phyloP scores from a whole-genome alignment of 2,797 vertebrate genomes.

The Bovichtus diacanthus region DNA sequence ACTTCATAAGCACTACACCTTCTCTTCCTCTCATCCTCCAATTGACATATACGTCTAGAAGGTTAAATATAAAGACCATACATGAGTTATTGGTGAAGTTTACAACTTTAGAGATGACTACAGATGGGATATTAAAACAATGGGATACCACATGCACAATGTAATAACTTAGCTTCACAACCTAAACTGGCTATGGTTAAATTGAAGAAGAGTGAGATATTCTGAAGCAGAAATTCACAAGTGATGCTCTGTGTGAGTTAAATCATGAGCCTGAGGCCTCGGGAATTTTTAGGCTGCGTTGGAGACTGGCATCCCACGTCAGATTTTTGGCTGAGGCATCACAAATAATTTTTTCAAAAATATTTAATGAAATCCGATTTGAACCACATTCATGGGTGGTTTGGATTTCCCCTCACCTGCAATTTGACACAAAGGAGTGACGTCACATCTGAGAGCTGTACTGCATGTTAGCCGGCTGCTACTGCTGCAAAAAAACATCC shows the following conservation, averaged over 20 bases:
- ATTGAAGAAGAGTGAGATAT: constrained; percentile 16
- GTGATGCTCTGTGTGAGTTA: constrained; percentile 7
- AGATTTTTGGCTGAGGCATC: constrained; percentile 25
- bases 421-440: constrained; percentile 47
- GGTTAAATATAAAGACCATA: background rate
- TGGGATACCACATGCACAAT: background rate
- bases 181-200: too few relatives aligned
- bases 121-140: constrained; percentile 13
- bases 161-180: background rate
- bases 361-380: constrained; percentile 56
- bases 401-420: constrained; percentile 36
- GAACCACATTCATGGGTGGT: constrained; percentile 14
- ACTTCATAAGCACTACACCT: constrained; percentile 10
- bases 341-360: constrained; percentile 52
- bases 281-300: constrained; percentile 27
- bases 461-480: constrained; percentile 27
- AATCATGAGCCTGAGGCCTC: constrained; percentile 4
- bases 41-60: background rate
- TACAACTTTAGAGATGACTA: background rate
- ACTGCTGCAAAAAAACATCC: constrained; percentile 47
- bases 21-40: constrained; percentile 15
- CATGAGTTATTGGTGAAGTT: background rate
- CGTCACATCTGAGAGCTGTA: constrained; percentile 40
- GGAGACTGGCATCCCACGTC: constrained; percentile 33
- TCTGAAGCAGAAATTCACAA: constrained; percentile 21